Evolutionary conservation across 37 sponge, comb jelly and placozoan species (phyloP).

Genomic region (Crambe crambe): DNA sequence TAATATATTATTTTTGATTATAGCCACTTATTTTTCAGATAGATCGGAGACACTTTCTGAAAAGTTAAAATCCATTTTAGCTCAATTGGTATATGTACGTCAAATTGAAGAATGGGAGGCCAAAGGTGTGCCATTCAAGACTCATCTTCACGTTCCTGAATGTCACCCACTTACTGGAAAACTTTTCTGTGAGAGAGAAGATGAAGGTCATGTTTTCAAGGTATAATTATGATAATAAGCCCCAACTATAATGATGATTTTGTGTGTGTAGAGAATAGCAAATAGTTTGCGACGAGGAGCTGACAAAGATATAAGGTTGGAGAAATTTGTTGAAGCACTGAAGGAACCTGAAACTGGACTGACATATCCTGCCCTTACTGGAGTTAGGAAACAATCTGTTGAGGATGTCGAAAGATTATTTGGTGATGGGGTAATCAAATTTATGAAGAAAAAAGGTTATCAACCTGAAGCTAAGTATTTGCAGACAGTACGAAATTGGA

Average conservation of each 20-base stretch:
- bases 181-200: conserved; percentile 20
- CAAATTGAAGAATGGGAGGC: conserved; percentile 7
- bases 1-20: not conserved
- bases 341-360: not conserved
- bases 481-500: conserved; percentile 12
- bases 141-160: conserved; percentile 29
- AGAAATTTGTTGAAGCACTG: conserved; percentile 16
- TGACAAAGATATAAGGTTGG: not conserved
- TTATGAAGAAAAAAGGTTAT: conserved; percentile 16
- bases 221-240: not conserved
- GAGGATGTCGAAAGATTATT: conserved; percentile 11
- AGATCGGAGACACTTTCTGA: not conserved
- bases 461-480: conserved; percentile 17
- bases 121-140: conserved; percentile 20
- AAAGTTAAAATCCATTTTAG: conserved; percentile 2
- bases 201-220: conserved; percentile 1
- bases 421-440: not conserved
- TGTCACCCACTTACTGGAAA: conserved; percentile 13
- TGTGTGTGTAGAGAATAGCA: conserved; percentile 4
- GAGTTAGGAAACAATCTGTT: conserved; percentile 17
- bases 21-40: not conserved
- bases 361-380: not conserved
- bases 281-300: conserved; percentile 2
- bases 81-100: conserved; percentile 24
- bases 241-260: not conserved